Evolutionary conservation across 2,888 invertebrate genomes (phyloP), one percentile per base, ranked within the genome.

Genomic region (Andrena bicolor): DNA sequence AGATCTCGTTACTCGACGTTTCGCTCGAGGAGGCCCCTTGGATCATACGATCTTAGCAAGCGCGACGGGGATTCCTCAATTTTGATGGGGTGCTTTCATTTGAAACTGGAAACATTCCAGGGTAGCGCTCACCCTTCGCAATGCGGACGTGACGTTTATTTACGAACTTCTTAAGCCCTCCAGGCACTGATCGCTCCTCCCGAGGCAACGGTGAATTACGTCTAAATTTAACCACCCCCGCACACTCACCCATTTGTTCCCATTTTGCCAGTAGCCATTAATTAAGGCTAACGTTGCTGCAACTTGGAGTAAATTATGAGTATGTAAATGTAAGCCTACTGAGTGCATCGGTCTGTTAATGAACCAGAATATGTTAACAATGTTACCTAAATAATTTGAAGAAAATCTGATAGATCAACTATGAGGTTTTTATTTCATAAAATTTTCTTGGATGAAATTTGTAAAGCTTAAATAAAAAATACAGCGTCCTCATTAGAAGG

Each of bases 111-210:
- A 76, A 75, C 53, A 77, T 73, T 82, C 65, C 76, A 78, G 66
- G 30, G 10, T 58, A 56, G n/a, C 64, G 60, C 60, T 65, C 64
- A 48, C 58, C 73, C 70, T 56, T 41, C 63, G 60, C 35, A 60
- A 78, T 69, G 58, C 70, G 61, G 20, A 75, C 60, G 65, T 66
- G 81, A 81, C 74, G 58, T 86, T 83, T 83, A 78, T 64, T 86
- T 77, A 76, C 72, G 48, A 82, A 79, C 58, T 78, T 74, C 86
- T 79, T 76, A 64, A 77, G 51, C 73, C 63, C 74, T 60, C 35
- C 20, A 56, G 56, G 56, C 53, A 26, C 32, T 28, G 32, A 64
- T 64, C 32, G 26, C 13, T 26, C 58, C 56, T 41, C 10, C 41
- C 7, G 7, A 4, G 53, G 35, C 51, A 58, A 35, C 32, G 56